Evolutionary conservation across 2,888 invertebrate genomes (phyloP).

Genomic region (Drosophila formosana): DNA sequence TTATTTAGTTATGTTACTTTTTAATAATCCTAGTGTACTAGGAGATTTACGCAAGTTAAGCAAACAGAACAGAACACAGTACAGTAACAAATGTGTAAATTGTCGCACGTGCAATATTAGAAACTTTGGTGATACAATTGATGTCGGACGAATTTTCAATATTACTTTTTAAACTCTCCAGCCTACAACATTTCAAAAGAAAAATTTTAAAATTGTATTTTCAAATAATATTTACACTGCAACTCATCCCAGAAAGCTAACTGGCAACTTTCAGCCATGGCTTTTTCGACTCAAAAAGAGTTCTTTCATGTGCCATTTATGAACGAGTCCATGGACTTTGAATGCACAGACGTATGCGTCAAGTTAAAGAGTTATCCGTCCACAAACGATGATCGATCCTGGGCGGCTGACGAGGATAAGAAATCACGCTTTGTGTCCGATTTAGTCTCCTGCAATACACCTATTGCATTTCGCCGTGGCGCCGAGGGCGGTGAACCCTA

Average conservation of each 20-base stretch:
- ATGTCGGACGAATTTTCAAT: slow-evolving; percentile 54
- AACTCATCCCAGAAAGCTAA: slow-evolving; percentile 10
- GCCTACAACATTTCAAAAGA: slow-evolving; percentile 43
- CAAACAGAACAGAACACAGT: slow-evolving; percentile 16
- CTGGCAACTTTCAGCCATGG: slow-evolving; percentile 68
- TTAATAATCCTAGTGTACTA: slow-evolving; percentile 26
- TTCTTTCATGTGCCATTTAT: slow-evolving; percentile 82
- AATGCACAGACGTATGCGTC: slow-evolving; percentile 72
- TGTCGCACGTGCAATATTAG: slow-evolving; percentile 49
- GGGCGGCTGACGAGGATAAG: slow-evolving; percentile 76
- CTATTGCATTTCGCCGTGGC: slow-evolving; percentile 28
- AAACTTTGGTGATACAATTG: slow-evolving; percentile 50
- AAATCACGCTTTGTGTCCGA: slow-evolving; percentile 82
- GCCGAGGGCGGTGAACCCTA: not conserved
- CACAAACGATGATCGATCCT: slow-evolving; percentile 80
- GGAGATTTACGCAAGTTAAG: not conserved
- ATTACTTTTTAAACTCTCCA: slow-evolving; percentile 50
- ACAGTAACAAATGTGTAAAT: slow-evolving; percentile 54
- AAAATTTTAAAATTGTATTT: slow-evolving; percentile 51
- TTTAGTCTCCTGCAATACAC: slow-evolving; percentile 77
- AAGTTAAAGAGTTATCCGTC: slow-evolving; percentile 82
- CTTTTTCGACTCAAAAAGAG: slow-evolving; percentile 84
- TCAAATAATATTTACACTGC: slow-evolving; percentile 37
- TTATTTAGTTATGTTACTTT: slow-evolving; percentile 20
- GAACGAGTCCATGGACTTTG: slow-evolving; percentile 66